Base-by-base conservation (phyloP, 2,888 invertebrate genomes). In the Pycnomerus fuliginosus region DNA sequence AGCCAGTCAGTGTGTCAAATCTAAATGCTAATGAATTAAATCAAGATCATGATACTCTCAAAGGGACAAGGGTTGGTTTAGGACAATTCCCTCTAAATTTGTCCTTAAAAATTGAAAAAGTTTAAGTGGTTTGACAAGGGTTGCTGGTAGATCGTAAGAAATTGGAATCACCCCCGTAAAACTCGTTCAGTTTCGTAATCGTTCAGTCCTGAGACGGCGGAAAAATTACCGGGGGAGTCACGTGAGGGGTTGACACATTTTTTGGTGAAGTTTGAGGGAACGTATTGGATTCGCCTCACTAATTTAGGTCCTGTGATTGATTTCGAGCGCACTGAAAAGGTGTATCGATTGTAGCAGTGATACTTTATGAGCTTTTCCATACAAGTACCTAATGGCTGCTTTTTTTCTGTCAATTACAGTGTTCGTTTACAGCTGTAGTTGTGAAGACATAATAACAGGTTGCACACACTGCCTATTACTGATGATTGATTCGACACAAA, bases 371-470 rank as follows among this genome's bases (percentile, higher is more conserved):
- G 38, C 31, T 37, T 43, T 37, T 27, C 25, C 37, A 37, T 36
- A 33, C 37, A 33, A 39, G 39, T 44, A n/a, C n/a, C n/a, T n/a
- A 44, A 44, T 38, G 32, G 45, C 32, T 23, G 46, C 41, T 42
- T 42, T 46, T 46, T 42, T 29, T 14, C 42, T 42, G 46, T 46
- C 46, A 46, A 42, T 46, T 42, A 46, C 37, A 42, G 37, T 42
- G 41, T 46, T 41, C 46, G 42, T 46, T 47, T 47, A 47, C 42
- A 38, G 42, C 29, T 17, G 41, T 23, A 37, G 32, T 37, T 34
- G 47, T 47, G 42, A 47, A 38, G 47, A 47, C 42, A 42, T 47
- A 47, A 47, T 47, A 47, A 47, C 41, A 47, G 42, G 41, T 47
- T 42, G 36, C 34, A 33, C 38, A 42, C 29, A 47, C 28, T 42